Conservation (phyloP, 2,888 invertebrate species). For the Stenchaetothrips biformis region DNA sequence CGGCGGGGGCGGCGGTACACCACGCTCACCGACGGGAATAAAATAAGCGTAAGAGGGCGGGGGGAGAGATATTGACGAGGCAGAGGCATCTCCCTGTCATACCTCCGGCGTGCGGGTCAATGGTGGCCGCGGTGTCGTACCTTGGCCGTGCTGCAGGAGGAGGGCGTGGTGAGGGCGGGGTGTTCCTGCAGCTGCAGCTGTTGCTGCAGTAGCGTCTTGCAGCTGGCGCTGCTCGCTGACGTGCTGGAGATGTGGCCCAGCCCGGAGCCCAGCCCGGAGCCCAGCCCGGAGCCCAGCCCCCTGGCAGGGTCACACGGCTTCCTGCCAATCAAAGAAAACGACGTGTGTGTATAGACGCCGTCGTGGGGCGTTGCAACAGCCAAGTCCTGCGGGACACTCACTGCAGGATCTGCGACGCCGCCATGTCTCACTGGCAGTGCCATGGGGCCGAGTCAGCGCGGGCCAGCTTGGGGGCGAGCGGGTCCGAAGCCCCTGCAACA, state of each 20-base stretch:
- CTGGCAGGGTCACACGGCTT: not conserved
- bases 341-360: too few relatives aligned
- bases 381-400: not conserved
- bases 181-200: slow-evolving; percentile 15
- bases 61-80: too few relatives aligned
- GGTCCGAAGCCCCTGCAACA: not conserved
- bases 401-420: slow-evolving; percentile 17
- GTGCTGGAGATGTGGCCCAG: slow-evolving; percentile 14
- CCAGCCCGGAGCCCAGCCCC: not conserved
- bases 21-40: too few relatives aligned
- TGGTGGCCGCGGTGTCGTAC: not conserved
- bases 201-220: slow-evolving; percentile 15
- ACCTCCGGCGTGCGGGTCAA: too few relatives aligned
- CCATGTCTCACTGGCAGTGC: not conserved
- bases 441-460: not conserved
- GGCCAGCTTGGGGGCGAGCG: not conserved
- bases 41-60: too few relatives aligned
- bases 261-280: not conserved
- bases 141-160: slow-evolving; percentile 6
- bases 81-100: too few relatives aligned
- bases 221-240: not conserved
- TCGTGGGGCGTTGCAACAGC: too few relatives aligned
- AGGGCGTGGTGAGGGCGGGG: not conserved
- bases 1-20: too few relatives aligned
- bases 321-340: not conserved